Evolutionary conservation across 2,113 vertebrate genomes (phyloP).

Genomic region (Fregetta grallaria): DNA sequence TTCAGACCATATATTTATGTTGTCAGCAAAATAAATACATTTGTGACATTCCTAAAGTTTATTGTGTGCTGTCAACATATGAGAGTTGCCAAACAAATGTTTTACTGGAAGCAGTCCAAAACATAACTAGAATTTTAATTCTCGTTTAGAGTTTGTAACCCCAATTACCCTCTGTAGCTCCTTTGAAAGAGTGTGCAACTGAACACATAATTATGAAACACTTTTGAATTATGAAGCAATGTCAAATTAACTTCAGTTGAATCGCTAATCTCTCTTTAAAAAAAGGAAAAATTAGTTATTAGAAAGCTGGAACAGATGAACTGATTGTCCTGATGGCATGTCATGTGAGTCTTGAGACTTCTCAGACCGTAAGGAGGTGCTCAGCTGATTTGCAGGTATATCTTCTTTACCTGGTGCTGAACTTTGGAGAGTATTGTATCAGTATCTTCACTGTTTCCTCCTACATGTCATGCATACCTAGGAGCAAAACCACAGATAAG

Average conservation of each 20-base stretch:
- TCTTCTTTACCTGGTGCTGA: background rate
- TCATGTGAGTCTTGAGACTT: background rate
- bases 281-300: background rate
- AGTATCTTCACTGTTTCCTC: background rate
- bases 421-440: background rate
- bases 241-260: constrained; percentile 26
- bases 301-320: background rate
- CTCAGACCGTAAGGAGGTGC: background rate
- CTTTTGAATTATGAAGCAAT: background rate
- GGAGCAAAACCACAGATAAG: background rate
- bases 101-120: constrained; percentile 30
- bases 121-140: constrained; percentile 46
- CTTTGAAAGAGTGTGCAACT: constrained; percentile 21
- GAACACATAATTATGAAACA: constrained; percentile 25
- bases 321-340: background rate
- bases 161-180: constrained; percentile 39
- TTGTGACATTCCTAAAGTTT: constrained; percentile 7
- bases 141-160: constrained; percentile 30
- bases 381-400: background rate
- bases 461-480: background rate
- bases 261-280: background rate
- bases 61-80: background rate
- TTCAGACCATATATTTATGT: background rate
- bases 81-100: background rate
- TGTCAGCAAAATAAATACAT: background rate